Percentiles rank a stretch among this genome's conserved stretches.
phyloP scores from a whole-genome alignment of 1,140 invertebrate species.

The Drosophila pandora region DNA sequence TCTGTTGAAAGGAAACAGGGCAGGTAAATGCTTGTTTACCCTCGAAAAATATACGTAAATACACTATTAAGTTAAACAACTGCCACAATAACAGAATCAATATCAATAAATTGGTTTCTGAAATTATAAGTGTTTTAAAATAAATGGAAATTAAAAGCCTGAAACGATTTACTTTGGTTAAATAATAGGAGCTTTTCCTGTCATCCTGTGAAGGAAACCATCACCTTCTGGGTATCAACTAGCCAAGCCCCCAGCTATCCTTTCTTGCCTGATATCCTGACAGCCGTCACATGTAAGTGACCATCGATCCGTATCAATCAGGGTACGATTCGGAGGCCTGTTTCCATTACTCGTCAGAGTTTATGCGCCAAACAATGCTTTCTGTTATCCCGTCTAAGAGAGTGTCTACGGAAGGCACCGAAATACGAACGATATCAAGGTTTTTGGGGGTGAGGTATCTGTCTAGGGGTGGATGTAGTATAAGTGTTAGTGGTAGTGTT shows the following conservation, averaged over 20 bases:
- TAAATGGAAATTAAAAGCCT: background rate
- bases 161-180: too few species aligned
- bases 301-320: slow-evolving; percentile 65
- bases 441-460: slow-evolving; percentile 24
- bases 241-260: slow-evolving; percentile 9
- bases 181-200: too few species aligned
- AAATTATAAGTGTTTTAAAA: slow-evolving; percentile 13
- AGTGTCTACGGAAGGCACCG: slow-evolving; percentile 40
- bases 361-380: slow-evolving; percentile 63
- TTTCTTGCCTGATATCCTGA: background rate
- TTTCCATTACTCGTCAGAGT: slow-evolving; percentile 51
- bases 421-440: slow-evolving; percentile 66
- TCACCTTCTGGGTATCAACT: background rate
- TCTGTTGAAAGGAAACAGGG: slow-evolving; percentile 27
- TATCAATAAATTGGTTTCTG: slow-evolving; percentile 53
- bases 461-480: too few species aligned
- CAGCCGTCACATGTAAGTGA: slow-evolving; percentile 15
- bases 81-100: slow-evolving; percentile 23
- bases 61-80: slow-evolving; percentile 60
- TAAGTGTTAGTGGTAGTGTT: too few species aligned
- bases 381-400: slow-evolving; percentile 34
- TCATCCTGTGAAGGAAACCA: background rate
- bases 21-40: slow-evolving; percentile 60
- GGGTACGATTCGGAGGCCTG: slow-evolving; percentile 37
- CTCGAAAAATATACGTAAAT: slow-evolving; percentile 64